These are phyloP conservation scores for Elaphurus davidianus DNA, from an alignment of 2,113 vertebrate genomes.

Conservation along the genomic window DNA sequence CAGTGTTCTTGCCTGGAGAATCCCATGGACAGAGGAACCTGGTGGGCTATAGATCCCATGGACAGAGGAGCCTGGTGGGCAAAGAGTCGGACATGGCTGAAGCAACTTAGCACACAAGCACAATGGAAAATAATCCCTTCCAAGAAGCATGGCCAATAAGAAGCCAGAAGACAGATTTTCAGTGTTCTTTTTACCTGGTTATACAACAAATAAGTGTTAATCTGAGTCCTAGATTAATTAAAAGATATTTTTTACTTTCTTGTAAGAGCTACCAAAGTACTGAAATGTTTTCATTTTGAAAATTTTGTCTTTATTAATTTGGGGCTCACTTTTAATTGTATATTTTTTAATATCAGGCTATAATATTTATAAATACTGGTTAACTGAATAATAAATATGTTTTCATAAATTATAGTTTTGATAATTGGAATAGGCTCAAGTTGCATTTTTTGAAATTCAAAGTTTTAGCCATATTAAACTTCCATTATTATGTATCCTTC, in stretches of 20 bases:
- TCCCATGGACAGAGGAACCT: background rate
- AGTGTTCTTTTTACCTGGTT: background rate
- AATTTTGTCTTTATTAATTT: background rate
- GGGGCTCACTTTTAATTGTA: background rate
- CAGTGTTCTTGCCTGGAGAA: background rate
- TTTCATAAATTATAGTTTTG: slow-evolving; percentile 5
- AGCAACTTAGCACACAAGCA: background rate
- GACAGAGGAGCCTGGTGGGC: background rate
- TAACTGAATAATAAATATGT: background rate
- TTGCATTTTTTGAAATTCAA: background rate
- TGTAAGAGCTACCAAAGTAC: background rate
- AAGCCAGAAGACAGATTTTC: background rate
- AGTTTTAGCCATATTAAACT: background rate
- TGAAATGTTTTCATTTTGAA: background rate
- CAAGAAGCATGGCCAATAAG: background rate
- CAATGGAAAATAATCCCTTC: background rate
- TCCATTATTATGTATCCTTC: background rate
- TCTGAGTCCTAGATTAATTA: background rate
- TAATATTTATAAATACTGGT: background rate
- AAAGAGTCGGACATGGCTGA: background rate
- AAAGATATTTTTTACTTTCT: slow-evolving; percentile 4
- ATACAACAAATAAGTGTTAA: background rate
- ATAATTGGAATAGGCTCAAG: background rate
- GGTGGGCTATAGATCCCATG: background rate
- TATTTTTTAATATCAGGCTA: background rate